A percentile compares a stretch with the other conserved stretches of the same genome.
These are phyloP conservation scores for Trichogramma pretiosum DNA, from an alignment of 1,140 invertebrate species.

Conservation along the genomic window DNA sequence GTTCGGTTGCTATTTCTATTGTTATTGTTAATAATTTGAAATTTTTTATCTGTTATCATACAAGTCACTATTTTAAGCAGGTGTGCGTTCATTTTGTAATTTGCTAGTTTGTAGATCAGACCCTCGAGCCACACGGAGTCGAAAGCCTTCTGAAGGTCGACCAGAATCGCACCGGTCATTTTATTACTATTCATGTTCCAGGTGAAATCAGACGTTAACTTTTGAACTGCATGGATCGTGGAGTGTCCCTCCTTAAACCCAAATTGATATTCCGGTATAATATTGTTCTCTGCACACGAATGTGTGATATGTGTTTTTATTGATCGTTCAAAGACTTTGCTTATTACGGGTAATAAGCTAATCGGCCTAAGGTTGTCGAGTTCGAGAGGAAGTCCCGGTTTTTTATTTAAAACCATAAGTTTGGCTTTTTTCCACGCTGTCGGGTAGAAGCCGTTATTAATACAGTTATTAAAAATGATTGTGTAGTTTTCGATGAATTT, in stretches of 20 bases:
- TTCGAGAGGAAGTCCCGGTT: slow-evolving; percentile 11
- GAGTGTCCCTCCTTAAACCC: slow-evolving; percentile 14
- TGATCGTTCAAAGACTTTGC: slow-evolving; percentile 22
- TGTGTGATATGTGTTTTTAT: slow-evolving; percentile 14
- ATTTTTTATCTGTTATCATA: slow-evolving; percentile 11
- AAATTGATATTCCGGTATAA: slow-evolving; percentile 21
- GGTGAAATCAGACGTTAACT: slow-evolving; percentile 14
- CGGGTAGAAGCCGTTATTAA: slow-evolving; percentile 17
- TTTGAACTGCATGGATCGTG: slow-evolving; percentile 14
- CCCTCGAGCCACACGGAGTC: slow-evolving; percentile 23
- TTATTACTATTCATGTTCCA: slow-evolving; percentile 17
- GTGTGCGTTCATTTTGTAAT: slow-evolving; percentile 11
- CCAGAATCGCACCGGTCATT: too few relatives aligned
- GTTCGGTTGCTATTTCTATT: neutral
- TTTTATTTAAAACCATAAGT: slow-evolving; percentile 16
- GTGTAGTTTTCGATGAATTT: slow-evolving; percentile 9
- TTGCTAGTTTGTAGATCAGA: slow-evolving; percentile 20
- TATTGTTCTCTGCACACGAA: slow-evolving; percentile 15
- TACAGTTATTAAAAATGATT: slow-evolving; percentile 16
- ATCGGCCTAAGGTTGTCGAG: slow-evolving; percentile 21
- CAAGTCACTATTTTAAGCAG: slow-evolving; percentile 16
- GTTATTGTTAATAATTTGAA: neutral
- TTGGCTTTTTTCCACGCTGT: slow-evolving; percentile 14
- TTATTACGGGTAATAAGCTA: slow-evolving; percentile 16
- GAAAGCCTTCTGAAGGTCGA: too few relatives aligned